Evolutionary conservation across 1,140 invertebrate genomes (phyloP).

Genomic region (Apis dorsata): DNA sequence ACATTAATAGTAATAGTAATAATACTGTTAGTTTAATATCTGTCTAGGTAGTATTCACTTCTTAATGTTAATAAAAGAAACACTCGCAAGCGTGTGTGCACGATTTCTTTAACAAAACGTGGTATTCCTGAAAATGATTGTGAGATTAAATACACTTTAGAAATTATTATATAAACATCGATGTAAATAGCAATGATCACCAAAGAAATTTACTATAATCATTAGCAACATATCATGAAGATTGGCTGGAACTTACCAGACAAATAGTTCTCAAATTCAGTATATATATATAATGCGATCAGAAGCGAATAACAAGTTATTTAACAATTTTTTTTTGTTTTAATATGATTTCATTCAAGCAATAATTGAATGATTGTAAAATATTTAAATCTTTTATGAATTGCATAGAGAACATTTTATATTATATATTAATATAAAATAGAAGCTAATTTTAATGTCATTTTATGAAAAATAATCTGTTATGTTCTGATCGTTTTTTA

Average conservation of each 20-base stretch:
- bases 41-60: slow-evolving; percentile 25
- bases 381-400: background rate
- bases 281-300: background rate
- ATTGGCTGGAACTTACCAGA: background rate
- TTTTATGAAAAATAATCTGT: slow-evolving; percentile 16
- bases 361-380: background rate
- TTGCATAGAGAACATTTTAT: background rate
- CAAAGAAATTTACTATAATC: slow-evolving; percentile 49
- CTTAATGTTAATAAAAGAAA: slow-evolving; percentile 33
- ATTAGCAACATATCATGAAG: slow-evolving; percentile 42
- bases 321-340: background rate
- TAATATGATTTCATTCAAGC: background rate
- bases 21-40: slow-evolving; percentile 51
- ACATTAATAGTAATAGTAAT: slow-evolving; percentile 59
- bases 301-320: slow-evolving; percentile 15
- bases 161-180: slow-evolving; percentile 41
- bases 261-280: slow-evolving; percentile 15
- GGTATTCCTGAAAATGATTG: slow-evolving; percentile 28
- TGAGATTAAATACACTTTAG: slow-evolving; percentile 28
- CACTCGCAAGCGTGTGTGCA: slow-evolving; percentile 25
- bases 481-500: slow-evolving; percentile 16
- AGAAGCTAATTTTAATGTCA: background rate
- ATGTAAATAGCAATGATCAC: slow-evolving; percentile 46
- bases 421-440: background rate
- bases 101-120: slow-evolving; percentile 34